Base-by-base conservation (phyloP, 2,113 vertebrate species). In the Eulacestoma nigropectus region DNA sequence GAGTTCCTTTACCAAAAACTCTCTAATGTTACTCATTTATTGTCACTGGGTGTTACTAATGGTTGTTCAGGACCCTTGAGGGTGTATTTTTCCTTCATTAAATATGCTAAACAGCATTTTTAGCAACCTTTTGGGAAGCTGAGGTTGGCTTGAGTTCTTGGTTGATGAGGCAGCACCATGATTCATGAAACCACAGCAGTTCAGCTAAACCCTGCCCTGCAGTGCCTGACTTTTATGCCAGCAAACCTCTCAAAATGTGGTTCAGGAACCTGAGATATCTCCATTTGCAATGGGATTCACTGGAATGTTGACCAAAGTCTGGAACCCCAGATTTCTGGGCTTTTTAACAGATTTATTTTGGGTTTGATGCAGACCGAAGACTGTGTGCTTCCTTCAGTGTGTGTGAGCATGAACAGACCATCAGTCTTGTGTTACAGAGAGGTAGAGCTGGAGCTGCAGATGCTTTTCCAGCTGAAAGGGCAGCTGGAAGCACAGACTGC, bases 151-250 rank as follows among this genome's bases (percentile, higher is more conserved):
- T 19, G 21, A 49, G 44, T 89, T 84, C 39, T 62, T 62, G 53
- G 56, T 59, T 50, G 75, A 65, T 94, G 92, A 93, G 78, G 70
- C 70, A 94, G 68, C 35, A 6, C 72, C 30, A 11, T 91, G 91
- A 95, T 91, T 95, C 93, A 91, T 41, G 23, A 89, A 95, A 83
- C 82, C 70, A 3, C 91, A 87, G 78, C 63, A 65, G 37, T 35
- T 89, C 81, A 69, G 82, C 84, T 79, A 12, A 76, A 90, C 42
- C 60, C 35, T 90, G 3, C 42, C 27, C 55, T 55, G 59, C 42
- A 44, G 55, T 49, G 57, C 30, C 65, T 10, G 47, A 39, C 14
- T 41, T 94, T 53, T 39, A 7, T 46, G 67, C 52, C 72, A 55
- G 30, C 56, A 39, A 33, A 49, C 25, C 32, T 64, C 70, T 76